These are phyloP conservation scores for Pseudocheirus occidentalis DNA, from an alignment of 2,797 vertebrate species.

Conservation along the genomic window DNA sequence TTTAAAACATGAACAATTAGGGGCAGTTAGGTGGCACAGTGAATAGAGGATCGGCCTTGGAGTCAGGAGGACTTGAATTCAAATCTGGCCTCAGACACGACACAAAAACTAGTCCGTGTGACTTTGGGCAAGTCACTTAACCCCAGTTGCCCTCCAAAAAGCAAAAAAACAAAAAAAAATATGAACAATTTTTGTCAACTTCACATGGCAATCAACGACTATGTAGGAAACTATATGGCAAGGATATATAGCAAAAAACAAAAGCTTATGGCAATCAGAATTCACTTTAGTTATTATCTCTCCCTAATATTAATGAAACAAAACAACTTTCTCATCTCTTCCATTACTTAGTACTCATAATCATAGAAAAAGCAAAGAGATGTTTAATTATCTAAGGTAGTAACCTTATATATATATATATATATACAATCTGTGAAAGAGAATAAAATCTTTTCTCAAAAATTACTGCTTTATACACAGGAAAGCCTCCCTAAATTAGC, in stretches of 20 bases:
- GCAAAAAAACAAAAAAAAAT: no score
- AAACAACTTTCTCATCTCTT: not conserved
- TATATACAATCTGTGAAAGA: not conserved
- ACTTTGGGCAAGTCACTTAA: no score
- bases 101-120: no score
- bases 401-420: no score
- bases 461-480: slow-evolving; percentile 19
- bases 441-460: not conserved
- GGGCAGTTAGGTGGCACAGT: no score
- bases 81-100: no score
- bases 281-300: not conserved
- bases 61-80: no score
- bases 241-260: no score
- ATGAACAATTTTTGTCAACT: not conserved
- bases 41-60: no score
- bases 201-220: not conserved
- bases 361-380: not conserved
- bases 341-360: not conserved
- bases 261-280: not conserved
- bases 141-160: no score
- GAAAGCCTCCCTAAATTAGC: not conserved
- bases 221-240: not conserved
- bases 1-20: not conserved
- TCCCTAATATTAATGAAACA: not conserved
- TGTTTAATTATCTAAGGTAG: slow-evolving; percentile 13